Evolutionary conservation across 2,888 invertebrate species (phyloP).

Genomic region (Noctua fimbriata): DNA sequence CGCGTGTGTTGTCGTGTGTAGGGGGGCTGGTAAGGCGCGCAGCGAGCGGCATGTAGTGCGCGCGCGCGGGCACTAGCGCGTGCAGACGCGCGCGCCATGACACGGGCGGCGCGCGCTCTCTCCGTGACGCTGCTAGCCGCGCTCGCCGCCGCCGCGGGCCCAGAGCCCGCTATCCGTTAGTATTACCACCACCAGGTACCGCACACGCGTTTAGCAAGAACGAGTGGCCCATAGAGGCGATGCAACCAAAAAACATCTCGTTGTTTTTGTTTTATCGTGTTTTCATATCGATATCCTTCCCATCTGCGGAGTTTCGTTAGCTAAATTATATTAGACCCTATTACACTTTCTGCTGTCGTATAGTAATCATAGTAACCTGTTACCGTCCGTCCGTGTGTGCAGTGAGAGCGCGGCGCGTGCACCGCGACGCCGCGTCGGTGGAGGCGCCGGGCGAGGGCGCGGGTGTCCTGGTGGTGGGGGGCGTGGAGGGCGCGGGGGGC

Average conservation of each 20-base stretch:
- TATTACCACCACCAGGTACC: neutral
- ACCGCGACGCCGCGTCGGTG: slow-evolving; percentile 52
- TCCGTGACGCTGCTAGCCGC: slow-evolving; percentile 67
- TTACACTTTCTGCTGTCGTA: neutral
- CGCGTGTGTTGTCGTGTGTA: neutral
- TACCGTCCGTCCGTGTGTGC: neutral
- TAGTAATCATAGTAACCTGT: neutral
- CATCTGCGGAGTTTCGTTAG: neutral
- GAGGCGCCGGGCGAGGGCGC: slow-evolving; percentile 42
- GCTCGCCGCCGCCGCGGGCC: slow-evolving; percentile 68
- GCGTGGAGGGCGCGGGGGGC: slow-evolving; percentile 45
- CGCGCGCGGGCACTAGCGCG: slow-evolving; percentile 8
- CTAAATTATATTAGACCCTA: neutral
- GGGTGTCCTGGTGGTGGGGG: slow-evolving; percentile 40
- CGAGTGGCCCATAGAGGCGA: neutral
- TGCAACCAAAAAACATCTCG: neutral
- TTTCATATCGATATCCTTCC: neutral
- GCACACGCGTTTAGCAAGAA: no score
- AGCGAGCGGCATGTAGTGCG: slow-evolving; percentile 11
- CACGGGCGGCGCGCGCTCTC: slow-evolving; percentile 63
- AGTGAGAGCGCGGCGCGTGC: slow-evolving; percentile 57
- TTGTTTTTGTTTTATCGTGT: neutral
- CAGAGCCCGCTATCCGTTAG: slow-evolving; percentile 50
- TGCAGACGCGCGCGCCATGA: slow-evolving; percentile 32
- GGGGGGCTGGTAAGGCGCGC: slow-evolving; percentile 9